Evolutionary conservation across 1,140 invertebrate species (phyloP), one percentile per base, ranked within the genome.

Genomic region (Lordiphosa collinella): DNA sequence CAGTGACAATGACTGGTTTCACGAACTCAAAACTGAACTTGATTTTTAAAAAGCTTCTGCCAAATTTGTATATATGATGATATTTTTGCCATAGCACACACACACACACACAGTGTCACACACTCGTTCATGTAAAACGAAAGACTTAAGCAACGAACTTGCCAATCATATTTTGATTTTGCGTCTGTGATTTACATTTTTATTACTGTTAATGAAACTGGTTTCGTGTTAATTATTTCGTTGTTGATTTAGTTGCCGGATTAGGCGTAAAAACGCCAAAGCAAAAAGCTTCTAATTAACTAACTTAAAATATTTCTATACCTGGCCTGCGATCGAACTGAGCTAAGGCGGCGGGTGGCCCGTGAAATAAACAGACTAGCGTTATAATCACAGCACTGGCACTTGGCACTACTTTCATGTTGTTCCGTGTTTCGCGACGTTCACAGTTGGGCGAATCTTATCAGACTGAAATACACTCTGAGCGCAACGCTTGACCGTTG

Each of bases 101-200:
- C 22, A 25, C 22, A 6, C 22, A 25, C 22, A 6, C 22, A 25
- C 22, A n/a, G n/a, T n/a, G n/a, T 25, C 22, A 25, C 22, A 7
- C 6, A 25, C 5, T 7, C 22, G 7, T 12, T 12, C 29, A 31
- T 54, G 31, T 38, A 54, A 66, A 80, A 46, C 76, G 51, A 82
- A 82, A 63, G 76, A 82, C 76, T 82, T 37, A 40, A 36, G 54
- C 54, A 70, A 60, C 76, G 55, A 80, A 80, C 76, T 80, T 67
- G 66, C 12, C 51, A 37, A 46, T 56, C 31, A 66, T 67, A 46
- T 35, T 18, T 56, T 49, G 14, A 38, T 12, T 66, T 66, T 61
- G 18, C n/a, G n/a, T 47, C 5, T 43, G n/a, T 51, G 12, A 40
- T 41, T 67, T 13, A 9, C 11, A 12, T 14, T 53, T 51, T 49